phyloP scores from a whole-genome alignment of 2,888 invertebrate species.

The Eristalis arbustorum region DNA sequence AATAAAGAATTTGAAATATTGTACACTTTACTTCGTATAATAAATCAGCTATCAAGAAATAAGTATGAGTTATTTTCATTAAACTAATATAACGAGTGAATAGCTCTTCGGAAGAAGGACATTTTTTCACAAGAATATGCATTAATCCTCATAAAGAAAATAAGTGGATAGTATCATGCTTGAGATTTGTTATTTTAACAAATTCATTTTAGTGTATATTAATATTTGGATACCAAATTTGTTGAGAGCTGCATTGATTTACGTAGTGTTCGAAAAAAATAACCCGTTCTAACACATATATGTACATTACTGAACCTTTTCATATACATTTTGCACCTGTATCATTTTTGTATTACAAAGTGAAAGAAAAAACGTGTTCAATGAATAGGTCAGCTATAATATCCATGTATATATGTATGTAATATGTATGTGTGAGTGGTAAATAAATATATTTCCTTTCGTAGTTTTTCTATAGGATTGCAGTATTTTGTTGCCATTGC shows the following conservation, averaged over 20 bases:
- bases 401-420: neutral
- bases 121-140: neutral
- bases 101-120: neutral
- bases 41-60: constrained; percentile 1
- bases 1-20: neutral
- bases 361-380: constrained; percentile 2
- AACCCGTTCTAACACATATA: neutral
- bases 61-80: constrained; percentile 1
- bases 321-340: constrained; percentile 32
- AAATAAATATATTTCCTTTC: constrained; percentile 16
- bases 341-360: constrained; percentile 27
- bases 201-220: neutral
- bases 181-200: neutral
- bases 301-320: neutral
- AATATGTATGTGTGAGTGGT: neutral
- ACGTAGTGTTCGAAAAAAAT: neutral
- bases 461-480: constrained; percentile 9
- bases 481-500: constrained; percentile 33
- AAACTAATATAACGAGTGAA: neutral
- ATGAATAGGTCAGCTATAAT: constrained; percentile 8
- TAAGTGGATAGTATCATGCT: neutral
- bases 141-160: neutral
- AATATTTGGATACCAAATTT: neutral
- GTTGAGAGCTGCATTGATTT: neutral
- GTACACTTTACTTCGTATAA: neutral